These are phyloP conservation scores for Montipora efflorescens DNA, from an alignment of 64 coral and sea anemone genomes.

Conservation along the genomic window DNA sequence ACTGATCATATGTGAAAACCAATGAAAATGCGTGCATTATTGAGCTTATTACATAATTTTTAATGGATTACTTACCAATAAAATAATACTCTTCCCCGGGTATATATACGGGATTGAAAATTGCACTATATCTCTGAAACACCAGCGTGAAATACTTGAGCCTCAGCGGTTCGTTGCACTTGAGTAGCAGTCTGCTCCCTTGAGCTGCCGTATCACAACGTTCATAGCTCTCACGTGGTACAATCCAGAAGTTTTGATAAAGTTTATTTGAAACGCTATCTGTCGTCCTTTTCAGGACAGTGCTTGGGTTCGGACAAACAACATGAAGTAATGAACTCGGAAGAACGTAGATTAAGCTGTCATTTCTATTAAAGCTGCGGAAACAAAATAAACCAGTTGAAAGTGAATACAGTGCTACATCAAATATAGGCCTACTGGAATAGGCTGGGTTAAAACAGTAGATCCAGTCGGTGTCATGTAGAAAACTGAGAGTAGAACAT, in stretches of 20 bases:
- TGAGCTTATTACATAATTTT: not conserved
- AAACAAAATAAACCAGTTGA: no score
- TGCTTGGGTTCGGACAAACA: conserved; percentile 81
- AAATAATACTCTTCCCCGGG: conserved; percentile 87
- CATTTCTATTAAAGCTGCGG: not conserved
- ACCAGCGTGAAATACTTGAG: conserved; percentile 77
- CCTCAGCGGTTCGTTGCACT: conserved; percentile 65
- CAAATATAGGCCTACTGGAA: no score
- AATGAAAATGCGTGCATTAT: no score
- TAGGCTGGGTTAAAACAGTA: no score
- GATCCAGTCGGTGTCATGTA: no score
- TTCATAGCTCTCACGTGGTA: conserved; percentile 68
- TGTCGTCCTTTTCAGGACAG: conserved; percentile 32
- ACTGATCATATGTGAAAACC: no score
- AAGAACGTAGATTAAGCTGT: conserved; percentile 32
- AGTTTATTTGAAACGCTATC: conserved; percentile 57
- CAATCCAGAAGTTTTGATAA: conserved; percentile 87
- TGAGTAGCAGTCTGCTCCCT: conserved; percentile 44
- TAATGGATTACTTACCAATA: conserved; percentile 59
- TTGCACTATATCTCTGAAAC: conserved; percentile 81
- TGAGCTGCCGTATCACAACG: conserved; percentile 54
- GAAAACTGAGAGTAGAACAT: no score
- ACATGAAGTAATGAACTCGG: conserved; percentile 59
- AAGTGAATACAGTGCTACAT: no score
- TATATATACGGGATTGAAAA: conserved; percentile 34